Conservation (phyloP, 2,888 invertebrate genomes). For the Leucoptera coffeella region DNA sequence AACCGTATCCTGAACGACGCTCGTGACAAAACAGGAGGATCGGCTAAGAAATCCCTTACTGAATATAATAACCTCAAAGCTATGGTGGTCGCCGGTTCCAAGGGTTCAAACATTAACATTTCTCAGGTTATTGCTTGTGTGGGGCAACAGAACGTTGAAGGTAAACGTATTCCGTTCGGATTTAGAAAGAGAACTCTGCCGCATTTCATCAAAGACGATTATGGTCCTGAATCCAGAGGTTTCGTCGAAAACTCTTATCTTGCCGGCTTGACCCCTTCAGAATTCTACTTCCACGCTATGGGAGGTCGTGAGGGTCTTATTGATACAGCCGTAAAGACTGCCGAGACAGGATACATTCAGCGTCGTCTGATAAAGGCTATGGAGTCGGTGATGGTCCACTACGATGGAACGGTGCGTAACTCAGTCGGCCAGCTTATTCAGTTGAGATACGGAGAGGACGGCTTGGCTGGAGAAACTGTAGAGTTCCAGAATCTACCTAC, state of each 20-base stretch:
- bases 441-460: constrained; percentile 97
- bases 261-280: constrained; percentile 96
- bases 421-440: constrained; percentile 93
- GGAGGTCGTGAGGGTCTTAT: constrained; percentile 99
- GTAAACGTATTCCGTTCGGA: constrained; percentile 99
- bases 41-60: constrained; percentile 97
- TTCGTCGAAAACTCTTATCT: constrained; percentile 99
- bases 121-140: constrained; percentile 99
- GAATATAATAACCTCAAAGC: constrained; percentile 99
- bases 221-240: constrained; percentile 98
- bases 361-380: constrained; percentile 99
- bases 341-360: constrained; percentile 99
- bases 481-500: constrained; percentile 96
- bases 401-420: constrained; percentile 97
- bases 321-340: constrained; percentile 99
- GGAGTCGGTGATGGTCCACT: constrained; percentile 99
- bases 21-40: constrained; percentile 99
- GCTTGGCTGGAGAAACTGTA: constrained; percentile 94
- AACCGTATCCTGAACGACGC: constrained; percentile 98
- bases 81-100: constrained; percentile 99
- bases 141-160: constrained; percentile 99
- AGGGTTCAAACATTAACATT: constrained; percentile 99
- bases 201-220: constrained; percentile 99
- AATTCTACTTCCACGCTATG: constrained; percentile 99
- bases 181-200: constrained; percentile 97